A percentile compares a stretch with the other conserved stretches of the same genome.
These are phyloP conservation scores for Corbicula japonica DNA, from an alignment of 2,888 invertebrate genomes.

Conservation along the genomic window DNA sequence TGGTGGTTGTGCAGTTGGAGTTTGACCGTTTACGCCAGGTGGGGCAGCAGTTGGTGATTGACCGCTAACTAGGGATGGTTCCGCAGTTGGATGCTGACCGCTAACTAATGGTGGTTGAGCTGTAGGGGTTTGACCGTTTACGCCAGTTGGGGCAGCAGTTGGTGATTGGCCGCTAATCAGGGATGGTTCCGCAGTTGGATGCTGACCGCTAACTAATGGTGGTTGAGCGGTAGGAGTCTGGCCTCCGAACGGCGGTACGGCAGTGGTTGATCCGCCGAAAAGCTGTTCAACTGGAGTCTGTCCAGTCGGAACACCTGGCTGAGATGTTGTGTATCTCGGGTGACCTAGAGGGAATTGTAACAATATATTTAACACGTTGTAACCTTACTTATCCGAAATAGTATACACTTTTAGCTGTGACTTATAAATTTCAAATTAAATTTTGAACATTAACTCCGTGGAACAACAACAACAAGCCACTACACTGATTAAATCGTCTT, in stretches of 20 bases:
- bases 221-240: slow-evolving; percentile 60
- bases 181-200: slow-evolving; percentile 51
- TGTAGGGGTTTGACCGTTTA: slow-evolving; percentile 50
- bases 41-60: slow-evolving; percentile 57
- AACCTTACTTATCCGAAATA: no score
- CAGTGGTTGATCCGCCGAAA: slow-evolving; percentile 46
- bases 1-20: slow-evolving; percentile 49
- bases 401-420: no score
- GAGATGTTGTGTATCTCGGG: slow-evolving; percentile 33
- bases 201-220: slow-evolving; percentile 14
- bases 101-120: slow-evolving; percentile 34
- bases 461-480: no score
- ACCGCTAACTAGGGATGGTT: slow-evolving; percentile 48
- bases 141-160: slow-evolving; percentile 42
- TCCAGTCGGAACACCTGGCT: slow-evolving; percentile 43
- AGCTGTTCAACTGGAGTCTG: slow-evolving; percentile 41
- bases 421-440: no score
- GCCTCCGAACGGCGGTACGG: slow-evolving; percentile 43
- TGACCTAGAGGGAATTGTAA: no score
- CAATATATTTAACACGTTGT: no score
- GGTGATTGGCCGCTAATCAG: slow-evolving; percentile 39
- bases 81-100: slow-evolving; percentile 41
- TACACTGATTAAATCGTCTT: no score
- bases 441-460: no score
- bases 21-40: slow-evolving; percentile 36